Evolutionary conservation across 1,140 invertebrate species (phyloP).

Genomic region (Belonocnema kinseyi): DNA sequence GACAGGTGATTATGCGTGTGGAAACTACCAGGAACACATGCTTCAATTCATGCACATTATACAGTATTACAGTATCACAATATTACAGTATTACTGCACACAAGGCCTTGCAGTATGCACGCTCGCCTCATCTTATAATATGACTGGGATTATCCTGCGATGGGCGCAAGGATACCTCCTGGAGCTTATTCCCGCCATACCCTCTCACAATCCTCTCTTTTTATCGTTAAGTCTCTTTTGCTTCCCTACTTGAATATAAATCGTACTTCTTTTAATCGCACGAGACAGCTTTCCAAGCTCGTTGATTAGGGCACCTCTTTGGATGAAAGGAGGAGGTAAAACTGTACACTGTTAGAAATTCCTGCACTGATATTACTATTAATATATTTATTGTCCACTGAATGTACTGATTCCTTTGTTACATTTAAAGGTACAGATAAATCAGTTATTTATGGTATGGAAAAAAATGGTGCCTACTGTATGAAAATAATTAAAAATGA

Average conservation of each 20-base stretch:
- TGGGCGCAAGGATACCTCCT: constrained; percentile 44
- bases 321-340: not conserved
- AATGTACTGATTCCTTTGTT: too few species aligned
- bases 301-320: not conserved
- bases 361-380: too few species aligned
- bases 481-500: too few species aligned
- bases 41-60: constrained; percentile 35
- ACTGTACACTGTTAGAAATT: not conserved
- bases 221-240: constrained; percentile 16
- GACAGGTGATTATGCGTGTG: constrained; percentile 74
- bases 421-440: too few species aligned
- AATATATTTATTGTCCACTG: too few species aligned
- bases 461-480: too few species aligned
- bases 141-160: constrained; percentile 43
- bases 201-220: not conserved
- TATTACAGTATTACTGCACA: constrained; percentile 31
- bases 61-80: too few species aligned
- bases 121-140: constrained; percentile 35
- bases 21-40: constrained; percentile 65
- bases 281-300: not conserved
- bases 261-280: not conserved
- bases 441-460: too few species aligned
- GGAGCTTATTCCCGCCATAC: constrained; percentile 45
- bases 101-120: constrained; percentile 11
- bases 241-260: constrained; percentile 22